Evolutionary conservation across 2,888 invertebrate genomes (phyloP).

Genomic region (Drosophila pegasa): DNA sequence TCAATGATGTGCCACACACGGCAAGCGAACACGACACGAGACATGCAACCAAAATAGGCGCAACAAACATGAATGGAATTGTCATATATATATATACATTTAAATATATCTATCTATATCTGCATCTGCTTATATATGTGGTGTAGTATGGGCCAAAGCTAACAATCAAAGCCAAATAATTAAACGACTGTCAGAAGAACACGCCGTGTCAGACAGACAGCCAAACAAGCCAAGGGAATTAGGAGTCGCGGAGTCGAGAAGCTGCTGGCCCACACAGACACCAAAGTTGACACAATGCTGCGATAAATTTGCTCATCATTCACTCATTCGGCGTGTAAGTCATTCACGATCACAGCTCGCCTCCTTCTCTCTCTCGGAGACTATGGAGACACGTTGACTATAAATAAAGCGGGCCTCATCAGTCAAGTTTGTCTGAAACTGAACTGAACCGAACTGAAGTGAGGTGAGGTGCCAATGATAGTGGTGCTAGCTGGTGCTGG

Average conservation of each 20-base stretch:
- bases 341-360: constrained; percentile 65
- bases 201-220: constrained; percentile 52
- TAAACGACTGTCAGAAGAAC: constrained; percentile 76
- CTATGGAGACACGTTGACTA: constrained; percentile 50
- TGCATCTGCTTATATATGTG: not conserved
- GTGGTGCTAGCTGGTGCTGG: constrained; percentile 11
- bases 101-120: constrained; percentile 1
- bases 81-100: constrained; percentile 28
- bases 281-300: constrained; percentile 76
- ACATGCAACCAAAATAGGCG: constrained; percentile 56
- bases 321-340: constrained; percentile 78
- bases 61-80: constrained; percentile 71
- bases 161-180: constrained; percentile 74
- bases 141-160: constrained; percentile 44
- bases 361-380: constrained; percentile 12
- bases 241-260: constrained; percentile 8
- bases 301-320: constrained; percentile 82
- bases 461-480: constrained; percentile 72
- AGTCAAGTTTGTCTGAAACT: constrained; percentile 50
- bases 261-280: constrained; percentile 59
- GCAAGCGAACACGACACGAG: constrained; percentile 41
- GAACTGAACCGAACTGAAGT: constrained; percentile 9
- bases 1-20: constrained; percentile 58
- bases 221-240: constrained; percentile 22
- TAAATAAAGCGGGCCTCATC: constrained; percentile 79